Base-by-base conservation (phyloP, 2,113 vertebrate genomes). In the Microtus montanus region DNA sequence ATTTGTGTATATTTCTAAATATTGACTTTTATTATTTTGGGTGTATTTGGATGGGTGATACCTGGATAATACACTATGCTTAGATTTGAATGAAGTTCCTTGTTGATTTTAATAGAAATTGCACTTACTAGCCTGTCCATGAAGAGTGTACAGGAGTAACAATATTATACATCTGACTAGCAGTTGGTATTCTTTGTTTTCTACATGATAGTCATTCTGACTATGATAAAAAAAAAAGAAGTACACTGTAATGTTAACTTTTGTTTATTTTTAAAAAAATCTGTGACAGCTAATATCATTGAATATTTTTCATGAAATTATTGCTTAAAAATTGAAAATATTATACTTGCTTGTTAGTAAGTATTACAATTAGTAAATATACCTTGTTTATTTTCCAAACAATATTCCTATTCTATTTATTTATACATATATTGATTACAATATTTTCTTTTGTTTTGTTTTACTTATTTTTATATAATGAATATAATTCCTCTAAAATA, bases 111-210 rank as follows among this genome's bases (percentile, higher is more conserved):
- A 13, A 66, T 2, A 66, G 5, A 20, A 33, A 8, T 24, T 85
- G 5, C 6, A 63, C 7, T 7, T 41, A 10, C 44, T 83, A 30
- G 7, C 6, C 6, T 19, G 0, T 41, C 14, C 24, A 33, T n/a
- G 2, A 64, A 5, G 28, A 44, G 3, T 12, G 26, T 63, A 41
- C 26, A 63, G 26, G 3, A 58, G 52, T 28, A 3, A 3, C n/a
- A 61, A 28, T 38, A 15, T 82, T 82, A 38, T 13, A 61, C 54
- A 38, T 82, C 35, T 38, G 35, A 38, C 38, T 19, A 82, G 52
- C 10, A 61, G 3, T 38, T 61, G 6, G 58, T 61, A 58, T 7
- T 61, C 5, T 24, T 54, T 24, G 2, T 58, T 80, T 79, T 79
- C 19, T 24, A 44, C 7, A 35, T 85, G 83, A 66, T 35, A 66